Percentiles rank a stretch among this genome's conserved stretches.
phyloP scores from a whole-genome alignment of 2,113 vertebrate genomes.

The Chlorocebus sabaeus region DNA sequence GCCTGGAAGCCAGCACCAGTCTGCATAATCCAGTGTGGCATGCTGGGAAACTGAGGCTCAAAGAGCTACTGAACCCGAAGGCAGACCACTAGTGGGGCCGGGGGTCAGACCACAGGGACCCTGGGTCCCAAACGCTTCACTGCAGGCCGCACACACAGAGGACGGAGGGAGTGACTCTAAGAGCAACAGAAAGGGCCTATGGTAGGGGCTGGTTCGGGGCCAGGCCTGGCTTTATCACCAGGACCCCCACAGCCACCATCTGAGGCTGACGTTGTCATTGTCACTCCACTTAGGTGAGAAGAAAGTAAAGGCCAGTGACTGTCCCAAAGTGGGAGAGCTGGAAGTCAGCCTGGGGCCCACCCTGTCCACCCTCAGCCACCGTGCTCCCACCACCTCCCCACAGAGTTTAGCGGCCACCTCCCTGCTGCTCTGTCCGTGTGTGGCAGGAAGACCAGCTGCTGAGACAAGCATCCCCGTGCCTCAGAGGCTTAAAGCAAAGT shows the following conservation, averaged over 20 bases:
- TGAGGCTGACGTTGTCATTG: rapidly evolving
- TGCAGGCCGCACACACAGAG: not conserved
- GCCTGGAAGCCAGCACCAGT: rapidly evolving
- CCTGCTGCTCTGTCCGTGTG: rapidly evolving
- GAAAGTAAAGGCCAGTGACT: not conserved
- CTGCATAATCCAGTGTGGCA: not conserved
- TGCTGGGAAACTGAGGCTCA: not conserved
- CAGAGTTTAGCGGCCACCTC: not conserved
- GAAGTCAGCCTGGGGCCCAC: rapidly evolving
- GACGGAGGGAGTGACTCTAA: rapidly evolving
- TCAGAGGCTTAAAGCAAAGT: not conserved
- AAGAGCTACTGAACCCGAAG: not conserved
- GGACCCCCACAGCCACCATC: not conserved
- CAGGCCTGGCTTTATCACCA: not conserved
- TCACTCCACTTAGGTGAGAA: not conserved
- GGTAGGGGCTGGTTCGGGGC: not conserved
- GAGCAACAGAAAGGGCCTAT: too few relatives aligned
- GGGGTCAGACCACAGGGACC: not conserved
- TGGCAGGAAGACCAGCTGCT: not conserved
- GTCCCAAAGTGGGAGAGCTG: not conserved
- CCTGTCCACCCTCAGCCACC: not conserved
- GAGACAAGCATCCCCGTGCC: rapidly evolving
- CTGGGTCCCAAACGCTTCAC: not conserved
- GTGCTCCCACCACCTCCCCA: rapidly evolving
- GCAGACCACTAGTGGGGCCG: not conserved